phyloP scores from a whole-genome alignment of 2,797 vertebrate genomes.

The Rhyacichthys aspro region DNA sequence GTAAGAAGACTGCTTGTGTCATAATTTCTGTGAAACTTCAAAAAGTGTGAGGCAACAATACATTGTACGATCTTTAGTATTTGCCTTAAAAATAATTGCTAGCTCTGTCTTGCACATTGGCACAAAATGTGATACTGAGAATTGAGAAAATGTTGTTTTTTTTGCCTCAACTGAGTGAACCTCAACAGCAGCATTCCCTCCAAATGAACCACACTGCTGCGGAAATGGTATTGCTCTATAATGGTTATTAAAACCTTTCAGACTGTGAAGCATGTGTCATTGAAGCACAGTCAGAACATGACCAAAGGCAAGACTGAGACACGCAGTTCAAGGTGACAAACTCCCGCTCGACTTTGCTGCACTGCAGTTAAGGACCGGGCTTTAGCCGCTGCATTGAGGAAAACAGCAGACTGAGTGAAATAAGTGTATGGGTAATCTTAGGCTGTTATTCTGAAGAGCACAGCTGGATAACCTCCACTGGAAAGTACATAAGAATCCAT shows the following conservation, averaged over 20 bases:
- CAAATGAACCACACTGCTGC: not conserved
- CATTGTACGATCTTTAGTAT: too few species aligned
- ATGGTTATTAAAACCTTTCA: conserved; percentile 6
- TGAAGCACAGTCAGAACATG: conserved; percentile 24
- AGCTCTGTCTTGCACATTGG: too few species aligned
- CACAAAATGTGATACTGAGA: conserved; percentile 2
- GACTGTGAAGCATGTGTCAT: conserved; percentile 32
- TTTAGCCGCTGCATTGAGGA: not conserved
- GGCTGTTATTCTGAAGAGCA: conserved; percentile 36
- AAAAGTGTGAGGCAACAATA: too few species aligned
- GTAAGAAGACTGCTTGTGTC: too few species aligned
- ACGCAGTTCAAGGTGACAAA: conserved; percentile 47
- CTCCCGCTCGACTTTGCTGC: conserved; percentile 10
- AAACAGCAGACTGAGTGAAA: conserved; percentile 9
- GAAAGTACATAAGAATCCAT: conserved; percentile 4
- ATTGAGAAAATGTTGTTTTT: conserved; percentile 7
- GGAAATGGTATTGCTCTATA: not conserved
- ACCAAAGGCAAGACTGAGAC: conserved; percentile 29
- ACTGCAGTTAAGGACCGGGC: conserved; percentile 4
- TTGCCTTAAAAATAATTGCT: not conserved
- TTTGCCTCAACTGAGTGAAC: not conserved
- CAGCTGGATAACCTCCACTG: conserved; percentile 32
- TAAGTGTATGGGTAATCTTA: conserved; percentile 1
- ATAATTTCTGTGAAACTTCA: too few species aligned
- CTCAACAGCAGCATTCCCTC: not conserved